Base-by-base conservation (phyloP, 2,888 invertebrate genomes). In the Ormyrus pomaceus region DNA sequence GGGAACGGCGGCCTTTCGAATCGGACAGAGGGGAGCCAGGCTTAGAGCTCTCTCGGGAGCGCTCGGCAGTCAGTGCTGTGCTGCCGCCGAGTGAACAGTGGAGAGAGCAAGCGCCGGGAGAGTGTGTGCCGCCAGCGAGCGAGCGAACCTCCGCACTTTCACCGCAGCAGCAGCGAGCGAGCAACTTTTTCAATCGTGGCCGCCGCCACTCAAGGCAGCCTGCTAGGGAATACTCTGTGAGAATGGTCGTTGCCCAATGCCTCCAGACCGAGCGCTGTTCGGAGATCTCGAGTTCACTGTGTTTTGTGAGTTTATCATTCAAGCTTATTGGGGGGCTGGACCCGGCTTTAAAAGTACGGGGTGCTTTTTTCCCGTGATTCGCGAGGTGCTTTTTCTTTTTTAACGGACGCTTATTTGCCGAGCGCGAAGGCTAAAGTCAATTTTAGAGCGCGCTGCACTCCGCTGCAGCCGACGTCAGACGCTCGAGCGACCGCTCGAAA, bases 171-270 rank as follows among this genome's bases (percentile, higher is more conserved):
- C 61, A 45, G 69, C 69, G 46, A 2, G 45, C 53, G 45, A 34
- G 3, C 34, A 4, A 34, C 34, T 34, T 34, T 34, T 34, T 34
- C 34, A 34, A 34, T 34, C 34, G 34, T 34, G 34, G 34, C 34
- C 61, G 61, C 5, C 58, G 70, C 59, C 64, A 48, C 46, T 5
- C 65, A 34, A 61, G 11, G n/a, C 62, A 53, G 6, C 10, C 34
- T 8, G 34, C 34, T 34, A 34, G 11, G 46, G 56, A 58, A 56
- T 53, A 59, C 11, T 58, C 13, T 34, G 74, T 48, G 70, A 80
- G 77, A 80, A 82, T 82, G 82, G 82, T 82, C 78, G 82, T 82
- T 82, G 82, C 82, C 65, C 82, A 82, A 82, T 82, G 82, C 80
- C 82, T 82, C 75, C 82, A 82, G 75, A 82, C 82, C 82, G 80